Evolutionary conservation across 2,797 vertebrate genomes (phyloP), one percentile per base, ranked within the genome.

Genomic region (Vultur gryphus): DNA sequence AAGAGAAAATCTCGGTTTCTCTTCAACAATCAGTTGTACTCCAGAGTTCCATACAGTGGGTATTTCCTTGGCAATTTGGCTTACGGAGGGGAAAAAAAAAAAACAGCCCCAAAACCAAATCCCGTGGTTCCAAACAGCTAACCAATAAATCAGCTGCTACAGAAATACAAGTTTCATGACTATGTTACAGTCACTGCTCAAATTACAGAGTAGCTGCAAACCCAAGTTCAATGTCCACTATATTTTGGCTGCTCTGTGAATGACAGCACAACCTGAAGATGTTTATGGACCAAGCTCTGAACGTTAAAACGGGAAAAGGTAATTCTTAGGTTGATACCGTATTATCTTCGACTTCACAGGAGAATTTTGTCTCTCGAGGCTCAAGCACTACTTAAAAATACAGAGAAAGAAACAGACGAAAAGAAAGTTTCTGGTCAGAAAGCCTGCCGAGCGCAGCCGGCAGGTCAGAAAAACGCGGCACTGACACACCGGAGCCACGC

Each of bases 21-120:
- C 8, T 52, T 66, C 57, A 78, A 24, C 12, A 35, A n/a, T 5
- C 16, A 6, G 16, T 7, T 75, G 3, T 29, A 26, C 6, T n/a
- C 13, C 17, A 29, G 29, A 76, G 28, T 54, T 83, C 19, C 16
- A 83, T 7, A 37, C 2, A 16, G 4, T 5, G 9, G 5, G 7
- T 44, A 81, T 35, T 67, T 48, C 33, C 17, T 20, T 5, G 6
- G 17, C 15, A 76, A 57, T 39, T 72, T 23, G 54, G 17, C 3
- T 4, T 26, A 37, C 0, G 3, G 46, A 21, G 6, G 3, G 7
- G 4, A 3, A 4, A 11, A 29, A n/a, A n/a, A 5, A 13, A 7
- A n/a, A 14, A 2, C 7, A 41, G 4, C 4, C 10, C 26, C 21
- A 24, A 72, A 54, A 5, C 2, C 51, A 86, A 84, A 78, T 25